Evolutionary conservation across 1,140 invertebrate species (phyloP).

Genomic region (Hirudo medicinalis): DNA sequence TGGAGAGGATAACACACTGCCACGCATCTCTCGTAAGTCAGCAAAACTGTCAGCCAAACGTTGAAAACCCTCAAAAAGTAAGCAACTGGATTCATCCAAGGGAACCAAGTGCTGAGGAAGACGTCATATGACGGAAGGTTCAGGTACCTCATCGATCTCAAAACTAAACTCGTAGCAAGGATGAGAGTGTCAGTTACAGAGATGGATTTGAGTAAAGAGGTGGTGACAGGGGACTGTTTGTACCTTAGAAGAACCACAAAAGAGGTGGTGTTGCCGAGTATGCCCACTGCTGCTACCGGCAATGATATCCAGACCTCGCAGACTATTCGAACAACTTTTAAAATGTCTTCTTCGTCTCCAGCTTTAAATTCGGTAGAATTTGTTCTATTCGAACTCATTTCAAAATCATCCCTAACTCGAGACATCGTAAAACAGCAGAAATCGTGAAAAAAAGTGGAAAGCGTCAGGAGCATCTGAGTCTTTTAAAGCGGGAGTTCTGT

Average conservation of each 20-base stretch:
- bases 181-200: constrained; percentile 19
- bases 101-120: constrained; percentile 12
- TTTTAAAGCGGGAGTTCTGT: too few relatives aligned
- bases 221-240: constrained; percentile 21
- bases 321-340: constrained; percentile 6
- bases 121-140: background rate
- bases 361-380: too few relatives aligned
- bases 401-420: too few relatives aligned
- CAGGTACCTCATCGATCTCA: constrained; percentile 20
- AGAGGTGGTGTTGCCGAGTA: constrained; percentile 20
- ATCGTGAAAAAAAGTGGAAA: too few relatives aligned
- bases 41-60: constrained; percentile 21
- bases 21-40: constrained; percentile 23
- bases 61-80: constrained; percentile 19
- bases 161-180: background rate
- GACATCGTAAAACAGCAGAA: too few relatives aligned
- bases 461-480: too few relatives aligned
- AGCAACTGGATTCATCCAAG: constrained; percentile 16
- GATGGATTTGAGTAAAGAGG: constrained; percentile 17
- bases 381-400: too few relatives aligned
- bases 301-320: constrained; percentile 21
- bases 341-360: too few relatives aligned
- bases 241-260: constrained; percentile 21
- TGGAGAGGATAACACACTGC: constrained; percentile 23
- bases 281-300: constrained; percentile 16